Conservation (phyloP, 2,797 vertebrate genomes). For the Loris lydekkerianus region DNA sequence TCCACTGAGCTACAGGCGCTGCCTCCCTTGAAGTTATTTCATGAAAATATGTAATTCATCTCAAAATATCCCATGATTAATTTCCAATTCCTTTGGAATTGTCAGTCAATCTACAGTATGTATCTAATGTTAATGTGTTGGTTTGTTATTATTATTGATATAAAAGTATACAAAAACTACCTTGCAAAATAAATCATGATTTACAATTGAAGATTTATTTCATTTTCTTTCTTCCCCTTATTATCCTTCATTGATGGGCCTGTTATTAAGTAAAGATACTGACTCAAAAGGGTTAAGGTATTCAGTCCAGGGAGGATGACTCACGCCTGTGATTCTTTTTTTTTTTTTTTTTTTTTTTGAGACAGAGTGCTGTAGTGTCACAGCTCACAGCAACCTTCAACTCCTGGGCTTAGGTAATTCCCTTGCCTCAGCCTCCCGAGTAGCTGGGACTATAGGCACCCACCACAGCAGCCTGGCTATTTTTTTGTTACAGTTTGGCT, state of each 20-base stretch:
- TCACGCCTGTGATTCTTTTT: too few relatives aligned
- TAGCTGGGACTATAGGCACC: too few relatives aligned
- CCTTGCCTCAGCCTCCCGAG: too few relatives aligned
- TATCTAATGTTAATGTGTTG: not conserved
- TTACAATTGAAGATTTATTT: slow-evolving; percentile 35
- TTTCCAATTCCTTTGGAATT: slow-evolving; percentile 12
- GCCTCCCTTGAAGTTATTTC: slow-evolving; percentile 35
- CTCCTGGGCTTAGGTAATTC: too few relatives aligned
- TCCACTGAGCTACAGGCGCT: too few relatives aligned
- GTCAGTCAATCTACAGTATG: not conserved
- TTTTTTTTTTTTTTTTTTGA: too few relatives aligned
- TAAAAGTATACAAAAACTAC: slow-evolving; percentile 30
- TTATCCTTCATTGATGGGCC: not conserved
- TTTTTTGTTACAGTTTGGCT: too few relatives aligned
- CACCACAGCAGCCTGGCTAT: too few relatives aligned
- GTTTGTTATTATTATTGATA: slow-evolving; percentile 48
- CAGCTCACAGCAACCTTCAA: too few relatives aligned
- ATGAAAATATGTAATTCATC: slow-evolving; percentile 28
- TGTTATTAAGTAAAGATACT: slow-evolving; percentile 46
- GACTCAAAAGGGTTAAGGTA: not conserved
- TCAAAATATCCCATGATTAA: not conserved
- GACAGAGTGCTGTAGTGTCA: too few relatives aligned
- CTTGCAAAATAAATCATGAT: slow-evolving; percentile 10
- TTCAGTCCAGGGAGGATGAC: not conserved
- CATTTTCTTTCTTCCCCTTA: slow-evolving; percentile 16